phyloP scores from a whole-genome alignment of 1,140 invertebrate genomes.

The Himalopsyche phryganea region DNA sequence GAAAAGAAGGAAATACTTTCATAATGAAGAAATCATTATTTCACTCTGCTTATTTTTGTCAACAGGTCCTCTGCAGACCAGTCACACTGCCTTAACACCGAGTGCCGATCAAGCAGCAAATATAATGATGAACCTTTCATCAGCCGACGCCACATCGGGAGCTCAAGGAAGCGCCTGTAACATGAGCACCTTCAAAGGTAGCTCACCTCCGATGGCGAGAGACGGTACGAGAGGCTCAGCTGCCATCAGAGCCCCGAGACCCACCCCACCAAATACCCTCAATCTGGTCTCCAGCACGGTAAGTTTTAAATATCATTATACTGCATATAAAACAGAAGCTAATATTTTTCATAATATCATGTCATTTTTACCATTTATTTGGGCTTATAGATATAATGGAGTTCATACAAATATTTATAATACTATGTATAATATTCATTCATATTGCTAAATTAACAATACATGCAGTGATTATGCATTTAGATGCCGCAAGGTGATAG shows the following conservation, averaged over 20 bases:
- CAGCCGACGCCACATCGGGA: constrained; percentile 50
- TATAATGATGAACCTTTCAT: constrained; percentile 73
- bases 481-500: too few species aligned
- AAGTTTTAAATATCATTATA: constrained; percentile 36
- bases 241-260: constrained; percentile 62
- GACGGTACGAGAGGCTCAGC: constrained; percentile 34
- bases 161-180: constrained; percentile 43
- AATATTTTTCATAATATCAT: background rate
- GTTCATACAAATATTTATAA: too few species aligned
- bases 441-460: too few species aligned
- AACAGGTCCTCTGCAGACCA: constrained; percentile 16
- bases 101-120: constrained; percentile 59
- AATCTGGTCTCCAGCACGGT: constrained; percentile 62
- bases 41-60: too few species aligned
- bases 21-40: too few species aligned
- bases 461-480: too few species aligned
- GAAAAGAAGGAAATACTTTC: too few species aligned
- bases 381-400: too few species aligned
- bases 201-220: constrained; percentile 46
- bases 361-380: too few species aligned
- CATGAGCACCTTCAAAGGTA: constrained; percentile 62
- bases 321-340: background rate
- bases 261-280: constrained; percentile 76
- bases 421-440: too few species aligned
- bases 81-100: constrained; percentile 42